A percentile compares a stretch with the other conserved stretches of the same genome.
These are phyloP conservation scores for Lepidotrigona ventralis DNA, from an alignment of 1,140 invertebrate genomes.

Conservation along the genomic window DNA sequence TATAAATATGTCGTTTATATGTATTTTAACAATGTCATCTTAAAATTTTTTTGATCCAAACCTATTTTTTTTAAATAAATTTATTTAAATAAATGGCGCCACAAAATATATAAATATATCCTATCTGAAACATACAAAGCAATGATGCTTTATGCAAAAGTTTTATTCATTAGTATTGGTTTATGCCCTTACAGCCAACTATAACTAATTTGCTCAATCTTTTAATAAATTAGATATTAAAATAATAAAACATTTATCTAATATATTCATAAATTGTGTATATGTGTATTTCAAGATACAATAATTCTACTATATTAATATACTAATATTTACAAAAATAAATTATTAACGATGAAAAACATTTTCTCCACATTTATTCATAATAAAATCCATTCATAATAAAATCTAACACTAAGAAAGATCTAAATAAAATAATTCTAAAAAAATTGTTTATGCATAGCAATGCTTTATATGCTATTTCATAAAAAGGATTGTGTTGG, in stretches of 20 bases:
- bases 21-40: conserved; percentile 36
- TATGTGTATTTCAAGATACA: conserved; percentile 31
- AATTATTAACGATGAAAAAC: neutral
- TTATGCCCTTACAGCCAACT: conserved; percentile 21
- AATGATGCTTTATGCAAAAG: conserved; percentile 1
- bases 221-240: conserved; percentile 53
- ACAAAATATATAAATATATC: neutral
- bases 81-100: neutral
- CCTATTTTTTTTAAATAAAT: neutral
- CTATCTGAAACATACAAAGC: neutral
- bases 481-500: conserved; percentile 13
- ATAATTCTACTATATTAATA: conserved; percentile 29
- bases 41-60: conserved; percentile 18
- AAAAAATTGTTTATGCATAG: conserved; percentile 6
- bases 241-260: conserved; percentile 37
- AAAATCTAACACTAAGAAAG: neutral
- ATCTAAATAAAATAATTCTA: conserved; percentile 7
- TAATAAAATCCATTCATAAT: neutral
- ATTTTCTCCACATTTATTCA: neutral
- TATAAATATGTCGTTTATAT: conserved; percentile 39
- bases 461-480: conserved; percentile 3
- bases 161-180: neutral
- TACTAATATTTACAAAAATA: conserved; percentile 14
- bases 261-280: conserved; percentile 5
- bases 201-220: conserved; percentile 61